Base-by-base conservation (phyloP, 1,140 invertebrate species). In the Drosophila bifasciata region DNA sequence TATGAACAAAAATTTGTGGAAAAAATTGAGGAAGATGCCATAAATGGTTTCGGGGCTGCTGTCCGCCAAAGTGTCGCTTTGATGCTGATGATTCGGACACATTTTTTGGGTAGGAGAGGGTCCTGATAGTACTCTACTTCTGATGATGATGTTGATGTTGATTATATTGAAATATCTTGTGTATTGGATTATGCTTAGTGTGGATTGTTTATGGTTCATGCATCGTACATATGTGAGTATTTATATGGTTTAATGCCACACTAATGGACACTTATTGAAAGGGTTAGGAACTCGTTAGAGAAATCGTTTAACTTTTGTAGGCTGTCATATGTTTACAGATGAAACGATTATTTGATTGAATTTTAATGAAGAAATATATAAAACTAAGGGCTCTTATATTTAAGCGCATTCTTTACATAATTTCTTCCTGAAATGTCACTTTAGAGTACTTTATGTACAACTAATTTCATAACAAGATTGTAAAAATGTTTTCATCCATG, bases 1-100 rank as follows among this genome's bases (percentile, higher is more conserved):
- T 78, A 81, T 77, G 53, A 70, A 63, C 43, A 76, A 23, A 51
- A 32, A 50, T 66, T 79, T 40, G 59, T 63, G 57, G n/a, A n/a
- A n/a, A n/a, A n/a, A n/a, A 61, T 59, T 45, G 36, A 28, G 17
- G 36, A 59, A 64, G 23, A 44, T 67, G 76, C 70, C 85, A 81
- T 85, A 85, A 85, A 85, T 76, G 72, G 48, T 6, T 28, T 16
- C 41, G 50, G 50, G 13, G 15, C 41, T 52, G 39, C 28, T 81
- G 60, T 9, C 62, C 55, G 23, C 45, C 50, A 61, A 81, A 81
- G 74, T 72, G 66, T 71, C 44, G 68, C 56, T 52, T 71, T 70
- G 60, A 61, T 40, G 48, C 58, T 57, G 55, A 57, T 57, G 55
- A 71, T 52, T 74, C 60, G 50, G 68, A 50, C 50, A 56, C 16